Evolutionary conservation across 2,113 vertebrate species (phyloP).

Genomic region (Echinops telfairi): DNA sequence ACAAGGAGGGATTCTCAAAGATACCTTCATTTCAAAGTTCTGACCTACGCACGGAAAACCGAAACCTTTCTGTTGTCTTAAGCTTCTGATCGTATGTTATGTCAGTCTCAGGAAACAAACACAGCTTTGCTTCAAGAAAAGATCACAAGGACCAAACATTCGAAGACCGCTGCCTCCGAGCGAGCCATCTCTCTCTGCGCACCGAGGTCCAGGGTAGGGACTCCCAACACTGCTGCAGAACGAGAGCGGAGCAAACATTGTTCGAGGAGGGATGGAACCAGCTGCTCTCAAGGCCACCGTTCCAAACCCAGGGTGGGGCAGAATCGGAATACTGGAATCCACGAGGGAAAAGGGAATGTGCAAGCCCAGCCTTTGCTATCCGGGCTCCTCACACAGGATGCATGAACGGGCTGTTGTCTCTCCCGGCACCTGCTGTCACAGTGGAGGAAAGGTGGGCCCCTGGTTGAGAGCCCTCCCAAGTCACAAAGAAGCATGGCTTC

Average conservation of each 20-base stretch:
- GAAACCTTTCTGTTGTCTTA: not conserved
- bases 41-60: not conserved
- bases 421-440: rapidly evolving
- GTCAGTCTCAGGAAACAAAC: not conserved
- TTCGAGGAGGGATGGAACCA: too few relatives aligned
- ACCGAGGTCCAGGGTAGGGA: not conserved
- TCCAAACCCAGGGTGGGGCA: not conserved
- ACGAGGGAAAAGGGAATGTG: rapidly evolving
- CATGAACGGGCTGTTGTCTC: rapidly evolving
- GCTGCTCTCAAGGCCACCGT: not conserved
- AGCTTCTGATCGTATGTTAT: not conserved
- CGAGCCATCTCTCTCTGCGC: not conserved
- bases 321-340: not conserved
- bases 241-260: not conserved
- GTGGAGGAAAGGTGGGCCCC: not conserved
- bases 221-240: too few relatives aligned
- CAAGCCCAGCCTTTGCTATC: rapidly evolving
- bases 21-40: not conserved
- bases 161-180: not conserved
- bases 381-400: not conserved
- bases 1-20: not conserved
- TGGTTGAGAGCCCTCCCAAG: not conserved
- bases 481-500: too few relatives aligned
- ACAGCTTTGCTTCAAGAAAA: not conserved
- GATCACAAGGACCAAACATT: not conserved